These are phyloP conservation scores for Temnothorax ravouxi DNA, from an alignment of 2,888 invertebrate genomes.

Conservation along the genomic window DNA sequence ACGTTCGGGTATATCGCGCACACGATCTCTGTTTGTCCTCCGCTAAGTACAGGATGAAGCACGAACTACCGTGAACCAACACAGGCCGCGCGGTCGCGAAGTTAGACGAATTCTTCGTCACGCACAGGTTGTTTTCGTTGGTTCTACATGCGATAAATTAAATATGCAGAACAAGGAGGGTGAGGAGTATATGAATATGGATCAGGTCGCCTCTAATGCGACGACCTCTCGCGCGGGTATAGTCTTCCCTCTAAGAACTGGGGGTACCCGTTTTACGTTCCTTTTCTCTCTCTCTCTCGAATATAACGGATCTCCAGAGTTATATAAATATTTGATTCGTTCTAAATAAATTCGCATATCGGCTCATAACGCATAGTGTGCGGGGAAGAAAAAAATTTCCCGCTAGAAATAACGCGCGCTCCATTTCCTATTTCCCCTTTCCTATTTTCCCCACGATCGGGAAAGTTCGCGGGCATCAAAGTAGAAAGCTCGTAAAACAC, in stretches of 20 bases:
- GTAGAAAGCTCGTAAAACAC: constrained; percentile 45
- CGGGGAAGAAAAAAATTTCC: not conserved
- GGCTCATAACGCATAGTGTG: not conserved
- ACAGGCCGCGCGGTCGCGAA: constrained; percentile 8
- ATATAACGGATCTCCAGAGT: not conserved
- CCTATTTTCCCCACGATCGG: constrained; percentile 22
- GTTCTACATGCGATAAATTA: constrained; percentile 35
- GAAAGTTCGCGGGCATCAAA: constrained; percentile 47
- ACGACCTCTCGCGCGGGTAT: not conserved
- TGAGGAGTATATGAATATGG: not conserved
- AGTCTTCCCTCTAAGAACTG: not conserved
- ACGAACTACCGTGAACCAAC: constrained; percentile 13
- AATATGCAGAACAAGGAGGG: constrained; percentile 9
- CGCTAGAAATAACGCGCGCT: not conserved
- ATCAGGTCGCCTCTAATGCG: constrained; percentile 13
- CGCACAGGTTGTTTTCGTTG: constrained; percentile 40
- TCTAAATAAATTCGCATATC: not conserved
- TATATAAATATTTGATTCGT: too few relatives aligned
- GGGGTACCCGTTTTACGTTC: not conserved
- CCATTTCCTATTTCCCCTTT: constrained; percentile 14
- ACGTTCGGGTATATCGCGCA: constrained; percentile 28
- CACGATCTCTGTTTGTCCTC: constrained; percentile 40
- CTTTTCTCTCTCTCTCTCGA: not conserved
- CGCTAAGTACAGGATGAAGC: constrained; percentile 27
- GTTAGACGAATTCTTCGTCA: constrained; percentile 49